Evolutionary conservation across 2,113 vertebrate genomes (phyloP), one percentile per base, ranked within the genome.

Genomic region (Phoxinus phoxinus): DNA sequence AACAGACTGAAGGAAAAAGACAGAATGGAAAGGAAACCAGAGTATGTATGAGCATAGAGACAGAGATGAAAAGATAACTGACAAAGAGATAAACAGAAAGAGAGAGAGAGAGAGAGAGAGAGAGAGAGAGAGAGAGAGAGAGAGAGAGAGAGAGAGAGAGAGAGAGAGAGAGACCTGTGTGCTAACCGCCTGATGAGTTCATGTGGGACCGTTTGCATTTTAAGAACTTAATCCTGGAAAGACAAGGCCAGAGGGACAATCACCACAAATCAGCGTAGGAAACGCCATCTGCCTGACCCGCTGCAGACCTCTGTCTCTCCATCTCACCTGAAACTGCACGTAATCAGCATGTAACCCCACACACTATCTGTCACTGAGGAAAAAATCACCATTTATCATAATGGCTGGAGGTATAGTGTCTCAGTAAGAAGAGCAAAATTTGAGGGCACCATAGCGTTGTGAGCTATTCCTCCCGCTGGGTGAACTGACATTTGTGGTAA

Each of bases 131-230:
- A 53, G 37, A 75, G 19, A 88, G 77, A 86, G 27, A 81, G 23
- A 71, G 37, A 23, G 44, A 53, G 37, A 75, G 19, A 88, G 77
- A 86, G 27, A 81, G 23, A 71, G 37, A 23, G n/a, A 85, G 44
- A 53, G 37, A 75, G 19, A 88, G 77, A 86, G 27, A 81, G 23
- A 71, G 37, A 23, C 58, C 41, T 17, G 25, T 84, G 74, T 63
- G 48, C 48, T 46, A 84, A 83, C 21, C 51, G 69, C 48, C 69
- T 74, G 76, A 82, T 82, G 67, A 65, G 83, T 71, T 53, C 75
- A 85, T 86, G 81, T 76, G 72, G 72, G 48, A 87, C 84, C 78
- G 78, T 86, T 88, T 65, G 63, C 81, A 81, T 85, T 84, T 72
- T 84, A 84, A 80, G 44, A 35, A 75, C 73, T 89, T 79, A 86